Evolutionary conservation across 2,888 invertebrate genomes (phyloP).

Genomic region (Aleiodes alternator): DNA sequence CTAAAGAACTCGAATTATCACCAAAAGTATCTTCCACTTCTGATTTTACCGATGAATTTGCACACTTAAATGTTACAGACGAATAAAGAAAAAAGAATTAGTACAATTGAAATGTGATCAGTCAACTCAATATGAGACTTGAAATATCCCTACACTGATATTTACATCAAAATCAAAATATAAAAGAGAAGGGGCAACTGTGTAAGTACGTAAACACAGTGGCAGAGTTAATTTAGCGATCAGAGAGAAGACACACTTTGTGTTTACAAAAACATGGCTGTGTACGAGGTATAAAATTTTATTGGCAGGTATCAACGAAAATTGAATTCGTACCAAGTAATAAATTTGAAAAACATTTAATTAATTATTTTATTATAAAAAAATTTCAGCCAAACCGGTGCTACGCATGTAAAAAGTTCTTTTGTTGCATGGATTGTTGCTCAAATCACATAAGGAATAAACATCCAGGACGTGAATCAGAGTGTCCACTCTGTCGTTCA

Average conservation of each 20-base stretch:
- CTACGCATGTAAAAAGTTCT: conserved; percentile 64
- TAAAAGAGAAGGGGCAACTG: not conserved
- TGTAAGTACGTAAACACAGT: conserved; percentile 10
- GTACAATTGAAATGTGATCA: not conserved
- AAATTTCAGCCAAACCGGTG: conserved; percentile 61
- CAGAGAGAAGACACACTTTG: not conserved
- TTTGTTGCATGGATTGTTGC: conserved; percentile 67
- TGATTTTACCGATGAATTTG: conserved; percentile 5
- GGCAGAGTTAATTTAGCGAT: not conserved
- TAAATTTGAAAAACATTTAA: conserved; percentile 28
- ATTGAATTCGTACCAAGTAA: not conserved
- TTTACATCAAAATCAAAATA: not conserved
- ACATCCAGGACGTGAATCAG: conserved; percentile 59
- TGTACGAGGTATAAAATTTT: conserved; percentile 41
- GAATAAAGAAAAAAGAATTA: conserved; percentile 5
- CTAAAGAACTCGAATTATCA: not conserved
- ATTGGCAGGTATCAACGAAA: conserved; percentile 5
- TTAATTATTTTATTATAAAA: conserved; percentile 23
- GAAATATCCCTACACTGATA: not conserved
- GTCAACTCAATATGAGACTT: not conserved
- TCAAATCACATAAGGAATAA: conserved; percentile 63
- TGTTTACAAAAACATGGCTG: conserved; percentile 39
- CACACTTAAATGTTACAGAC: not conserved
- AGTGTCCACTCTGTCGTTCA: conserved; percentile 65
- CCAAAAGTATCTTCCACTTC: not conserved